A percentile compares a stretch with the other conserved stretches of the same genome.
Evolutionary conservation across 1,140 invertebrate genomes (phyloP).

Genomic region (Melitaea cinxia): DNA sequence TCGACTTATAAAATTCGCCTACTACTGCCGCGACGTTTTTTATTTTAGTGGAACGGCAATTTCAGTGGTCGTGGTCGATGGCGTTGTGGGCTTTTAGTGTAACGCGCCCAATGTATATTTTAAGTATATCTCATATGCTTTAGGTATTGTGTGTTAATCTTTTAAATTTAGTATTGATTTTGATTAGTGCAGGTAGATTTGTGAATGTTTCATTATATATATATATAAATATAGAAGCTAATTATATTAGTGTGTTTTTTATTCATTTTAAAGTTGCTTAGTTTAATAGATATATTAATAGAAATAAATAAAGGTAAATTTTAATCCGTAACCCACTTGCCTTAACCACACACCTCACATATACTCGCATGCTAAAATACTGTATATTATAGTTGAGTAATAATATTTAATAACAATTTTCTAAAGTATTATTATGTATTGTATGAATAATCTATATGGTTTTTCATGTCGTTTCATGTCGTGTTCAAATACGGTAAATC

Average conservation of each 20-base stretch:
- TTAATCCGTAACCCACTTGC: slow-evolving; percentile 45
- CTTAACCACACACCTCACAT: slow-evolving; percentile 55
- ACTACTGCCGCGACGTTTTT: too few species aligned
- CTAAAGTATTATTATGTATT: slow-evolving; percentile 11
- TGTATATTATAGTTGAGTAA: slow-evolving; percentile 30
- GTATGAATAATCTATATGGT: slow-evolving; percentile 1
- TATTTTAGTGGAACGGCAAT: too few species aligned
- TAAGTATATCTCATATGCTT: neutral
- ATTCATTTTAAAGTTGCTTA: slow-evolving; percentile 15
- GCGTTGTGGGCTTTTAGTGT: too few species aligned
- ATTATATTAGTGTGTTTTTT: slow-evolving; percentile 42
- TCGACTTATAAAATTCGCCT: too few species aligned
- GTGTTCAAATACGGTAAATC: too few species aligned
- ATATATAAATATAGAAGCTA: slow-evolving; percentile 12
- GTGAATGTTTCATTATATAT: neutral
- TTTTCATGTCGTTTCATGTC: slow-evolving; percentile 4
- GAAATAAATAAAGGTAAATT: slow-evolving; percentile 13
- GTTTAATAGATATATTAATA: slow-evolving; percentile 3
- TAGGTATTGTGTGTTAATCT: neutral
- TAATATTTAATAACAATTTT: slow-evolving; percentile 13
- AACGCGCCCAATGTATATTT: neutral
- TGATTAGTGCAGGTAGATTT: neutral
- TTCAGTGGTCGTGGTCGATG: too few species aligned
- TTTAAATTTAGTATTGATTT: neutral
- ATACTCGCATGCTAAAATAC: slow-evolving; percentile 56